Evolutionary conservation across 2,113 vertebrate species (phyloP).

Genomic region (Phaethon lepturus): DNA sequence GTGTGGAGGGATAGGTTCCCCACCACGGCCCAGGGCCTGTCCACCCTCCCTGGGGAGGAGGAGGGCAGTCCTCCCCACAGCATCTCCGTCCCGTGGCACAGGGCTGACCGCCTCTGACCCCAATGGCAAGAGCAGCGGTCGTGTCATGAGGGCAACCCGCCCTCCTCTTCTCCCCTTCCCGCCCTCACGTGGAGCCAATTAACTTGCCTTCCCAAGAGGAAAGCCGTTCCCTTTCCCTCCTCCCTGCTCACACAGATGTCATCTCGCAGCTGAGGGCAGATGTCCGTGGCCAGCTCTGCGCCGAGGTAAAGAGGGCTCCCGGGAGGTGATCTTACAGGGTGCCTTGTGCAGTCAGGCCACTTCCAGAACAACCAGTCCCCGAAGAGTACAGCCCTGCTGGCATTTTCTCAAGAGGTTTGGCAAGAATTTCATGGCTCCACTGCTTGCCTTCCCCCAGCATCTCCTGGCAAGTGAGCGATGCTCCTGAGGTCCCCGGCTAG

Average conservation of each 20-base stretch:
- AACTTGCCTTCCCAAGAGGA: neutral
- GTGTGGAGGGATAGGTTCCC: neutral
- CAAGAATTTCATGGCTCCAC: neutral
- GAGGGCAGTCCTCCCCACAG: neutral
- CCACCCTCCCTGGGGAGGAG: neutral
- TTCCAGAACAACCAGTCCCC: neutral
- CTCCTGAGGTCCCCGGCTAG: neutral
- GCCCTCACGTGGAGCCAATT: neutral
- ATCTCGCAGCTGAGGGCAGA: neutral
- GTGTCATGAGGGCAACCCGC: neutral
- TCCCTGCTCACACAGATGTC: neutral
- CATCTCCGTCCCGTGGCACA: neutral
- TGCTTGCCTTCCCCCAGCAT: neutral
- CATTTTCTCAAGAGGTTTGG: neutral
- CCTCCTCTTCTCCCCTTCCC: neutral
- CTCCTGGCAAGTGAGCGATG: rapidly evolving
- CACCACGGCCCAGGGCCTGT: too few relatives aligned
- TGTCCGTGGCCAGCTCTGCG: neutral
- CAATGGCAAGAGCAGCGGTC: rapidly evolving
- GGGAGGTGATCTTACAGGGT: neutral
- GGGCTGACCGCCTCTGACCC: neutral
- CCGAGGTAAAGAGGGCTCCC: rapidly evolving
- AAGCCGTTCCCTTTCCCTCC: neutral
- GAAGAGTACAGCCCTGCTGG: neutral
- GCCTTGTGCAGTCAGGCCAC: neutral